phyloP scores from a whole-genome alignment of 2,888 invertebrate genomes.

The Hemaris fuciformis region DNA sequence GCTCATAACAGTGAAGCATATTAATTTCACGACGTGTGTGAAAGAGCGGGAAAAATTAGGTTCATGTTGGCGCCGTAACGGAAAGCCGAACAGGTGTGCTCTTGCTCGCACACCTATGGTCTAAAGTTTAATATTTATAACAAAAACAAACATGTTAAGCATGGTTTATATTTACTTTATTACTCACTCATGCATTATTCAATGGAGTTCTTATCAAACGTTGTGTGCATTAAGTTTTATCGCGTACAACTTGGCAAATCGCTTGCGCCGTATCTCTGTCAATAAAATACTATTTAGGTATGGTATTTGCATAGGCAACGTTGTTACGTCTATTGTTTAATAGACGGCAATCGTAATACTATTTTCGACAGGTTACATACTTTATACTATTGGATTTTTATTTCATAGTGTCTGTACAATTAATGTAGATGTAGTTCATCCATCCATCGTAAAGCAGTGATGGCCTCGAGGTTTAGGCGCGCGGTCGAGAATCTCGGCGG shows the following conservation, averaged over 20 bases:
- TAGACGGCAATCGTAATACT: not conserved
- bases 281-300: constrained; percentile 14
- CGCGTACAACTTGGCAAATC: constrained; percentile 14
- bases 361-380: not conserved
- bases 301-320: not conserved
- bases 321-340: not conserved
- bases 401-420: too few species aligned
- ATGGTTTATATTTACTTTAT: constrained; percentile 18
- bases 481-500: too few species aligned
- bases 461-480: too few species aligned
- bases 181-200: constrained; percentile 17
- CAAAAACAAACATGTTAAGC: constrained; percentile 18
- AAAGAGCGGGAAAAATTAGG: not conserved
- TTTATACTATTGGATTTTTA: not conserved
- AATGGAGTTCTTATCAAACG: constrained; percentile 16
- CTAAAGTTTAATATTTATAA: constrained; percentile 15
- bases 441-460: too few species aligned
- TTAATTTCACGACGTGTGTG: not conserved
- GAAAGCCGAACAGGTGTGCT: not conserved
- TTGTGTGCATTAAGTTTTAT: constrained; percentile 8
- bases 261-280: constrained; percentile 5
- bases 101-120: not conserved
- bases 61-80: not conserved
- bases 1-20: not conserved
- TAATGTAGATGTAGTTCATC: too few species aligned